Evolutionary conservation across 2,113 vertebrate genomes (phyloP), one percentile per base, ranked within the genome.

Genomic region (Pelobates fuscus): DNA sequence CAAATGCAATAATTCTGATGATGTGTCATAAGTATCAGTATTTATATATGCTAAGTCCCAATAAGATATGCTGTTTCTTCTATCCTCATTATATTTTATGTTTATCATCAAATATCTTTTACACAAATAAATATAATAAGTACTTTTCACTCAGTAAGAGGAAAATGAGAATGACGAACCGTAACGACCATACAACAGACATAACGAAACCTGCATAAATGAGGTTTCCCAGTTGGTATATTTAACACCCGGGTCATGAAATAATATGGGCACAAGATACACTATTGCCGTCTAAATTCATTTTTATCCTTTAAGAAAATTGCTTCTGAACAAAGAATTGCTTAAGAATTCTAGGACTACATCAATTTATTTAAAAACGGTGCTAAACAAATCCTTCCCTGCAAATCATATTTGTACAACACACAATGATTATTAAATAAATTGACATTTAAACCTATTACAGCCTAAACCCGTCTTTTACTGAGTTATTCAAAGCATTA

Each of bases 361-460:
- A 85, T 87, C 91, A 84, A 88, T 91, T 91, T 92, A 90, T 91
- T 92, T 91, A 90, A 87, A 91, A 91, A 92, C 89, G 91, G 91
- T 87, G 89, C 73, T 61, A 92, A 92, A 91, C 88, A 92, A 91
- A 93, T 92, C 92, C 91, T 89, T 89, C 89, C 83, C 89, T 84
- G 87, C 82, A 88, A 65, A 82, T 92, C 83, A 79, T 90, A 89
- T 92, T 91, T 91, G 88, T 85, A 89, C 89, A 90, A 91, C 89
- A 90, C 78, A 84, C 90, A 90, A 92, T 91, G 91, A 91, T 89
- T 91, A 92, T 93, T 93, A 88, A 91, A 91, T 92, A 91, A 90
- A 87, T 93, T 93, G 91, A 93, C 91, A 92, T 92, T 93, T 91
- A 93, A 92, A 92, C 90, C 89, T 90, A 90, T 92, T 92, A 92